Evolutionary conservation across 2,888 invertebrate species (phyloP).

Genomic region (Phaedon cochleariae): DNA sequence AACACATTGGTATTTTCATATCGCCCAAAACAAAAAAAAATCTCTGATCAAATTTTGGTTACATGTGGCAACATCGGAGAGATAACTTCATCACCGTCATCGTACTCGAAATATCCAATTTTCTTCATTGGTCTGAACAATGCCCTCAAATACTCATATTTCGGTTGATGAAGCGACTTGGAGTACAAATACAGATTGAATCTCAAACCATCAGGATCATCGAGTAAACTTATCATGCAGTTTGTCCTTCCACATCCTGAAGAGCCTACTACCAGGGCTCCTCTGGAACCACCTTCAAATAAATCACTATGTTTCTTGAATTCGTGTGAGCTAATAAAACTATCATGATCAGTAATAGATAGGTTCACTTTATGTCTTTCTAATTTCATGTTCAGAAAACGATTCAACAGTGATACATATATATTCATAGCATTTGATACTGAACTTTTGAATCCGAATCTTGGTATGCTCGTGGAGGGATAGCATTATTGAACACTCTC

Average conservation of each 20-base stretch:
- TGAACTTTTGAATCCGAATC: no score
- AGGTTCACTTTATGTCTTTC: background rate
- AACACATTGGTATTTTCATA: background rate
- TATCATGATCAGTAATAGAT: background rate
- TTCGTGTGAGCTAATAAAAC: background rate
- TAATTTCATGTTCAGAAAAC: background rate
- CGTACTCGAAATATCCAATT: slow-evolving; percentile 6
- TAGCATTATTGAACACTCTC: background rate
- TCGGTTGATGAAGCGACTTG: slow-evolving; percentile 11
- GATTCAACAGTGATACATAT: no score
- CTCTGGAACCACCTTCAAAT: background rate
- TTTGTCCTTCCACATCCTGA: slow-evolving; percentile 5
- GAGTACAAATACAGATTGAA: slow-evolving; percentile 10
- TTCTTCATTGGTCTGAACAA: slow-evolving; percentile 4
- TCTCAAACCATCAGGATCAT: slow-evolving; percentile 1
- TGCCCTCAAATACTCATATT: background rate
- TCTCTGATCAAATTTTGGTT: background rate
- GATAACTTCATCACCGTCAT: background rate
- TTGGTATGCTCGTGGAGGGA: background rate
- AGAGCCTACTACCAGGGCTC: background rate
- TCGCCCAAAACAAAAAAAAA: background rate
- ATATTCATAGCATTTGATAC: no score
- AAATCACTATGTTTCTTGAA: background rate
- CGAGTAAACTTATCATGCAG: background rate
- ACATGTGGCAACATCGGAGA: background rate